phyloP scores from a whole-genome alignment of 1,140 invertebrate genomes.

The Drosophila triauraria region DNA sequence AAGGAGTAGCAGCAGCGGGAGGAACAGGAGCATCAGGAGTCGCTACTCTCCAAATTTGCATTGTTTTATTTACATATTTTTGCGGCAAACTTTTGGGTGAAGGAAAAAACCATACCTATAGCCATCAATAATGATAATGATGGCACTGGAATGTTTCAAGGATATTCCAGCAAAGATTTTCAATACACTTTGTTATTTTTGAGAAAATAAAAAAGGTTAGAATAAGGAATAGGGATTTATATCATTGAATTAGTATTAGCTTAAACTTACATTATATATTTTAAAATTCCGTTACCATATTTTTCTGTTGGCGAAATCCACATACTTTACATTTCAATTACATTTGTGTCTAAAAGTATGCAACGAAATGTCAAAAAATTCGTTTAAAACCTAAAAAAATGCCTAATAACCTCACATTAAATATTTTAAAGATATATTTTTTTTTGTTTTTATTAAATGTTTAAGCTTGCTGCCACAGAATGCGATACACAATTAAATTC shows the following conservation, averaged over 20 bases:
- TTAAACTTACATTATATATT: no score
- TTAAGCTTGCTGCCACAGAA: no score
- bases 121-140: slow-evolving; percentile 38
- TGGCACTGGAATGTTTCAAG: background rate
- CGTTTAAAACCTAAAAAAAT: no score
- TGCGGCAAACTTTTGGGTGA: slow-evolving; percentile 32
- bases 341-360: no score
- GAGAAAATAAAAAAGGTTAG: background rate
- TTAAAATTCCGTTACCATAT: no score
- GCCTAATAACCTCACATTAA: no score
- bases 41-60: slow-evolving; percentile 59
- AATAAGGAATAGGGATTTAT: background rate
- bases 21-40: background rate
- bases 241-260: no score
- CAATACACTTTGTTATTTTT: slow-evolving; percentile 3
- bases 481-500: background rate
- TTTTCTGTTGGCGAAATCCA: no score
- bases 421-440: no score
- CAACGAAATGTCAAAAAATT: no score
- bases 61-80: slow-evolving; percentile 78
- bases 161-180: background rate
- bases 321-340: no score
- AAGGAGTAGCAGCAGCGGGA: slow-evolving; percentile 1
- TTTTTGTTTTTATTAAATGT: no score
- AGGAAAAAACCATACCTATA: background rate